Evolutionary conservation across 2,888 invertebrate genomes (phyloP), one percentile per base, ranked within the genome.

Genomic region (Amiota minor): DNA sequence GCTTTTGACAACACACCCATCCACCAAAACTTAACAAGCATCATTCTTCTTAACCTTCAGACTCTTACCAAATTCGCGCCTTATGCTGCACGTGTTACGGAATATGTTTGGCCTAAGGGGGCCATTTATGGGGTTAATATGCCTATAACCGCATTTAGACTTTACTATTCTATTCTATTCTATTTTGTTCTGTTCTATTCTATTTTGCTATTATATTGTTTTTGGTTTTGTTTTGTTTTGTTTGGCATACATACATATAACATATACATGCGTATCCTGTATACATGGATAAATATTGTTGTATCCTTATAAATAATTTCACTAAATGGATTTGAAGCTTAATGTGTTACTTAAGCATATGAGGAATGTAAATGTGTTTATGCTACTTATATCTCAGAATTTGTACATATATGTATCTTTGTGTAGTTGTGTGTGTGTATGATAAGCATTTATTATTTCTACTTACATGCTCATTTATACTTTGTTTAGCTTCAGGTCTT

Each of bases 111-210:
- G 47, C 59, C 12, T 67, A 53, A 62, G 23, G 61, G 0, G 65
- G 73, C 71, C 79, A 81, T 83, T 81, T 85, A 83, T 84, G 84
- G 83, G 83, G 83, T 83, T 83, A 83, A 85, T 83, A 85, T 84
- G 86, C 84, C 80, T 82, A 81, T 83, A 84, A 84, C 86, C 83
- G 80, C 83, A 83, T 82, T 74, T 76, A 79, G 81, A 77, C 72
- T 80, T 73, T 35, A 6, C 35, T 35, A 35, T 35, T 35, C 35
- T 35, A 35, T 35, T 4, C 35, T 6, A 35, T 35, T 35, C 35
- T 6, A 6, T 35, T 80, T 77, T 74, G 65, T 35, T 16, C 16
- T 46, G 65, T 16, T 46, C 47, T 49, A n/a, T 8, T 20, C 3
- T 23, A 35, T 35, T 35, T 35, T 35, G 23, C 23, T 23, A 23